These are phyloP conservation scores for Musca vetustissima DNA, from an alignment of 1,140 invertebrate species.

Conservation along the genomic window DNA sequence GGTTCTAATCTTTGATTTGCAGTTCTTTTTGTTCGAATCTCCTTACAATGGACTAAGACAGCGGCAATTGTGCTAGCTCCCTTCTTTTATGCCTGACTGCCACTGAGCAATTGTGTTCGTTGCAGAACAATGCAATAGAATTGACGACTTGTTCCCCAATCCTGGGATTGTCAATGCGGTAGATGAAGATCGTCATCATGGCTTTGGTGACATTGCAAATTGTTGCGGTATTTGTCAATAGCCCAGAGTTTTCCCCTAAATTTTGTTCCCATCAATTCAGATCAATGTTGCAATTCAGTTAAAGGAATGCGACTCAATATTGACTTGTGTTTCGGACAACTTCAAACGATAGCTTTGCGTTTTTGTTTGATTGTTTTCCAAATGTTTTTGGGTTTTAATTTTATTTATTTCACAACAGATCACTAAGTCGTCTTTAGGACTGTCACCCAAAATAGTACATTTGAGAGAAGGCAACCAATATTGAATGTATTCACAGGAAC, in stretches of 20 bases:
- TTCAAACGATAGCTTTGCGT: background rate
- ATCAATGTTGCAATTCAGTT: background rate
- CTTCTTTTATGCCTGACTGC: too few relatives aligned
- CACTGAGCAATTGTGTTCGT: constrained; percentile 17
- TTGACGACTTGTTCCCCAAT: background rate
- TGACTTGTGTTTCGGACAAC: background rate
- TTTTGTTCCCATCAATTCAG: background rate
- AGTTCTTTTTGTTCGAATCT: too few relatives aligned
- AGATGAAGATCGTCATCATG: background rate
- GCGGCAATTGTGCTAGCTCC: too few relatives aligned
- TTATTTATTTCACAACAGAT: too few relatives aligned
- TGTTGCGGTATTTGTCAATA: constrained; percentile 14
- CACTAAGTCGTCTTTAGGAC: too few relatives aligned
- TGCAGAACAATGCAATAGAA: background rate
- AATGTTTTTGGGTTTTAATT: constrained; percentile 6
- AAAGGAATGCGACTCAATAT: background rate
- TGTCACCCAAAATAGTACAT: too few relatives aligned
- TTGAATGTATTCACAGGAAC: too few relatives aligned
- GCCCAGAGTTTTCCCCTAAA: too few relatives aligned
- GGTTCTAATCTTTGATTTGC: too few relatives aligned
- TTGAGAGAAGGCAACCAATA: too few relatives aligned
- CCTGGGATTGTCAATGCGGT: background rate
- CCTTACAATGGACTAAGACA: too few relatives aligned
- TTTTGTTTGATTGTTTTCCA: constrained; percentile 1
- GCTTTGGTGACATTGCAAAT: constrained; percentile 12